Conservation (phyloP, 2,797 vertebrate species). For the Chrosomus eos region DNA sequence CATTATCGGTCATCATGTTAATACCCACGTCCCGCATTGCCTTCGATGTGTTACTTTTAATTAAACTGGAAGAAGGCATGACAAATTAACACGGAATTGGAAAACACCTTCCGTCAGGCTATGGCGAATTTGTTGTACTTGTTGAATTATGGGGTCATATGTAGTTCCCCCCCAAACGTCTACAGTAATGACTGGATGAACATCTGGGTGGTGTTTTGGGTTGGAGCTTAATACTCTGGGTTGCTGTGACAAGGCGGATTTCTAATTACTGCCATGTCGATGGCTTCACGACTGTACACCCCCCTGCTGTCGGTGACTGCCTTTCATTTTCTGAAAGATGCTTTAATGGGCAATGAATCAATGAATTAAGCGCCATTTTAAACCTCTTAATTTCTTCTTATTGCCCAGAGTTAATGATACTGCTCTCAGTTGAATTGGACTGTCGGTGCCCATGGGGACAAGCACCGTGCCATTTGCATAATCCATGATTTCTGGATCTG, state of each 20-base stretch:
- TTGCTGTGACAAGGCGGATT: slow-evolving; percentile 32
- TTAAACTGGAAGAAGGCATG: slow-evolving; percentile 78
- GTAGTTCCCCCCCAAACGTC: slow-evolving; percentile 29
- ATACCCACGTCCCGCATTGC: slow-evolving; percentile 79
- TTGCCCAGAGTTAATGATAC: slow-evolving; percentile 56
- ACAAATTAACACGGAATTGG: slow-evolving; percentile 78
- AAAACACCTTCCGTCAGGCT: slow-evolving; percentile 73
- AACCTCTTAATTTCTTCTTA: slow-evolving; percentile 51
- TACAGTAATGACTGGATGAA: slow-evolving; percentile 34
- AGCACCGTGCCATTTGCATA: slow-evolving; percentile 78
- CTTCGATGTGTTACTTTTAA: slow-evolving; percentile 79
- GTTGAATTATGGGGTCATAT: slow-evolving; percentile 61
- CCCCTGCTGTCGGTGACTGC: slow-evolving; percentile 35
- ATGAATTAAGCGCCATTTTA: slow-evolving; percentile 54
- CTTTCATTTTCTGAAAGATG: slow-evolving; percentile 49
- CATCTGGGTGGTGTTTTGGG: slow-evolving; percentile 22
- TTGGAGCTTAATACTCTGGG: slow-evolving; percentile 29
- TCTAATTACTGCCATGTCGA: slow-evolving; percentile 46
- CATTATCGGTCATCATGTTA: slow-evolving; percentile 84
- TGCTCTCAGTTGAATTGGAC: slow-evolving; percentile 68
- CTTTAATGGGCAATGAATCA: slow-evolving; percentile 56
- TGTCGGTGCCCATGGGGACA: slow-evolving; percentile 68
- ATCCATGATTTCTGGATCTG: slow-evolving; percentile 82
- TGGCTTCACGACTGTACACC: slow-evolving; percentile 27
- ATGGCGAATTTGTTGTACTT: slow-evolving; percentile 59